Conservation (phyloP, 2,797 vertebrate species). For the Limnodromus scolopaceus region DNA sequence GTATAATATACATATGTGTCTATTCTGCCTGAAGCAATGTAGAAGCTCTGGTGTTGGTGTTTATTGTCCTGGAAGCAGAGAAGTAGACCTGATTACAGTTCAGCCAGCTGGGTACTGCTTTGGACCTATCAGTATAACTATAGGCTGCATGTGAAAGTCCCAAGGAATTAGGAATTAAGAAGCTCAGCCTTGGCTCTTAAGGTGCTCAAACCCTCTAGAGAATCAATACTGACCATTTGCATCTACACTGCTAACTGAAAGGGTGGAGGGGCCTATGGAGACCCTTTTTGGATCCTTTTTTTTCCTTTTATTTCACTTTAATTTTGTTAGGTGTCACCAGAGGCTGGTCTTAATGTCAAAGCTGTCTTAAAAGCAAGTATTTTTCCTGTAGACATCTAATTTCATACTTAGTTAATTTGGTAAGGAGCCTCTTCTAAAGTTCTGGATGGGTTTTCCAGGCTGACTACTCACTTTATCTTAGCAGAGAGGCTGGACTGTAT, state of each 20-base stretch:
- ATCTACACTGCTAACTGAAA: neutral
- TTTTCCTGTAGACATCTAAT: neutral
- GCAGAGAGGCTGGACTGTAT: neutral
- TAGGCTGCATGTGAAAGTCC: neutral
- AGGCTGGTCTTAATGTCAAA: neutral
- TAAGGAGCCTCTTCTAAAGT: neutral
- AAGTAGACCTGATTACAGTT: neutral
- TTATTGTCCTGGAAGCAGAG: neutral
- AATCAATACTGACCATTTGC: neutral
- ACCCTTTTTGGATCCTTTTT: neutral
- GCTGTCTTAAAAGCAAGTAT: neutral
- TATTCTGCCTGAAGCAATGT: neutral
- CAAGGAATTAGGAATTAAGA: neutral
- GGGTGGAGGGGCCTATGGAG: neutral
- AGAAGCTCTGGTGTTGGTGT: neutral
- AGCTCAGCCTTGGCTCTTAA: neutral
- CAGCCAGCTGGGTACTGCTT: neutral
- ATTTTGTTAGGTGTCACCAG: neutral
- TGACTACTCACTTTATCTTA: neutral
- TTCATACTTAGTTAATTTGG: neutral
- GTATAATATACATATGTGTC: rapidly evolving
- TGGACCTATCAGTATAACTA: neutral
- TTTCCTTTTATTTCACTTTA: neutral
- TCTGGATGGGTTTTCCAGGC: neutral
- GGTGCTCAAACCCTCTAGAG: rapidly evolving